These are phyloP conservation scores for Trissolcus brochymenae DNA, from an alignment of 2,888 invertebrate species.

Conservation along the genomic window DNA sequence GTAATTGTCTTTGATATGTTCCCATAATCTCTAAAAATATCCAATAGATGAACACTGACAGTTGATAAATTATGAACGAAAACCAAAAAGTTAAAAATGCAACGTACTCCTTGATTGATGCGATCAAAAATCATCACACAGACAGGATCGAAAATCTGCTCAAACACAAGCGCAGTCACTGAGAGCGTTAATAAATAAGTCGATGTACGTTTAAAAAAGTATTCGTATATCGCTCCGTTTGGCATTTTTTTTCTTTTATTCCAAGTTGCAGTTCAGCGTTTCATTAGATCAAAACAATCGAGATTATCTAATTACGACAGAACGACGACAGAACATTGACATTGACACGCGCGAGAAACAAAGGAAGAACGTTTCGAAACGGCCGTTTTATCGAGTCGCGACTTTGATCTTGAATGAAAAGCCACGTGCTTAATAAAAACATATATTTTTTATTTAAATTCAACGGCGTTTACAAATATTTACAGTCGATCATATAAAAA, in stretches of 20 bases:
- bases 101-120: constrained; percentile 73
- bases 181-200: constrained; percentile 74
- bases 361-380: constrained; percentile 31
- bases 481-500: constrained; percentile 33
- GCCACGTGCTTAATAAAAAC: constrained; percentile 1
- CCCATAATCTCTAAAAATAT: constrained; percentile 65
- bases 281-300: constrained; percentile 1
- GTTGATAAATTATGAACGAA: not conserved
- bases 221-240: constrained; percentile 56
- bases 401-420: constrained; percentile 9
- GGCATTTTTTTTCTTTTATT: constrained; percentile 8
- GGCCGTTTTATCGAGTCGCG: constrained; percentile 9
- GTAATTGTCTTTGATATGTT: constrained; percentile 65
- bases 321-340: constrained; percentile 25
- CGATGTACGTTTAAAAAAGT: constrained; percentile 75
- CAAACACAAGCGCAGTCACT: constrained; percentile 75
- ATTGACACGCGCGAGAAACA: constrained; percentile 38
- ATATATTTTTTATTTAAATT: constrained; percentile 1
- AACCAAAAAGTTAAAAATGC: not conserved
- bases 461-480: constrained; percentile 23
- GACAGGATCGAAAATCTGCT: constrained; percentile 74
- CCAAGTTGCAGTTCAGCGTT: constrained; percentile 5
- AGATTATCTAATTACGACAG: constrained; percentile 27
- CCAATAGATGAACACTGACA: not conserved
- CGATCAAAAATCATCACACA: constrained; percentile 73